Percentiles rank a stretch among this genome's conserved stretches.
Evolutionary conservation across 2,797 vertebrate genomes (phyloP).

Genomic region (Tamandua tetradactyla): DNA sequence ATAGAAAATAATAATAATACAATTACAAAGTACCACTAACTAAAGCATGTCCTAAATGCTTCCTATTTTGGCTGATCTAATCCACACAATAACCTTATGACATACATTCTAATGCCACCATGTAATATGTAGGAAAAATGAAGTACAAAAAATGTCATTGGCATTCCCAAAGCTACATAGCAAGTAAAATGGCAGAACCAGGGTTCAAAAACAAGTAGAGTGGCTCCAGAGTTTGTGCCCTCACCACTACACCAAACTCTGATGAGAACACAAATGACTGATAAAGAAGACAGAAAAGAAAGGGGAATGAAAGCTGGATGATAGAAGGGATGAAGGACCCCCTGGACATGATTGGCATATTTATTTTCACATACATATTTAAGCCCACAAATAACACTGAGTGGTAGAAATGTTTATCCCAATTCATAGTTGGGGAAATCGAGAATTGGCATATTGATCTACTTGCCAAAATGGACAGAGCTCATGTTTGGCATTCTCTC

Average conservation of each 20-base stretch:
- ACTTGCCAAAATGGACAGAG: not conserved
- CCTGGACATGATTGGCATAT: not conserved
- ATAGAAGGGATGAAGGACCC: rapidly evolving
- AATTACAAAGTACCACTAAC: not conserved
- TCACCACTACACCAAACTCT: not conserved
- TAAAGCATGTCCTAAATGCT: not conserved
- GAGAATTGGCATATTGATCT: not conserved
- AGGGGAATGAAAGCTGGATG: not conserved
- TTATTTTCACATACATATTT: not conserved
- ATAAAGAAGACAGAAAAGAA: not conserved
- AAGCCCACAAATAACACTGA: not conserved
- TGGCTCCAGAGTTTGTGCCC: no score
- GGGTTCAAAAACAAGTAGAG: not conserved
- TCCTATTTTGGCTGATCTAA: not conserved
- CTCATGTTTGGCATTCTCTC: not conserved
- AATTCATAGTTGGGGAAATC: not conserved
- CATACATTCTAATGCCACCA: not conserved
- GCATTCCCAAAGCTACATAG: not conserved
- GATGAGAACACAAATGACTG: not conserved
- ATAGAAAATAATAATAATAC: not conserved
- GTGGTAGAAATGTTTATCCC: not conserved
- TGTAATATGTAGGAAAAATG: not conserved
- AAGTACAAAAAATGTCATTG: not conserved
- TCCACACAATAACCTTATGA: not conserved
- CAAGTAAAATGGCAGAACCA: not conserved